Conservation (phyloP, 2,113 vertebrate genomes). For the Pyxicephalus adspersus region DNA sequence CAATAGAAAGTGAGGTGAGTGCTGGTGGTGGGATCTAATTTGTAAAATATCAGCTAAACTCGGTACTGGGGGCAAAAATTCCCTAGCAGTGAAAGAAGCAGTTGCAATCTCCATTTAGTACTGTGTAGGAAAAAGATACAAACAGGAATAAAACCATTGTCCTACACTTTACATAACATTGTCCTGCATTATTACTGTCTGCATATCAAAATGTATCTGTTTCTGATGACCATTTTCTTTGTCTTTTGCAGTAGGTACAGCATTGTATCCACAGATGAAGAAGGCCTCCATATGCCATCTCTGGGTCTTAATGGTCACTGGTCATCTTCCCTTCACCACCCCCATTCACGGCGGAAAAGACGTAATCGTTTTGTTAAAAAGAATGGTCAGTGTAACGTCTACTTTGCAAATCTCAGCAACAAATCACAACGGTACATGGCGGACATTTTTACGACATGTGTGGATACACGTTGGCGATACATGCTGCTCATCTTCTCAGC, state of each 20-base stretch:
- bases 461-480: conserved; percentile 95
- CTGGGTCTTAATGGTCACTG: conserved; percentile 75
- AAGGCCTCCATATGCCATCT: conserved; percentile 76
- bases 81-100: too few relatives aligned
- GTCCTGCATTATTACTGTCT: too few relatives aligned
- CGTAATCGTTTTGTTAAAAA: conserved; percentile 97
- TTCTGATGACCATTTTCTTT: background rate
- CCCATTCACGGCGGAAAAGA: conserved; percentile 77
- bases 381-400: conserved; percentile 94
- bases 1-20: too few relatives aligned
- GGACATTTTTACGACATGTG: conserved; percentile 96
- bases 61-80: too few relatives aligned
- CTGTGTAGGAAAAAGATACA: too few relatives aligned
- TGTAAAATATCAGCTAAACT: too few relatives aligned
- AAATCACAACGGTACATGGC: conserved; percentile 92
- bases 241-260: conserved; percentile 76
- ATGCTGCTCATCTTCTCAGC: conserved; percentile 90
- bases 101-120: too few relatives aligned
- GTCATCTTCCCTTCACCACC: conserved; percentile 73
- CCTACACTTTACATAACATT: too few relatives aligned
- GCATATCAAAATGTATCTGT: too few relatives aligned
- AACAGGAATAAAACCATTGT: too few relatives aligned
- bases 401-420: conserved; percentile 94
- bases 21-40: too few relatives aligned
- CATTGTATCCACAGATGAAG: conserved; percentile 84